Base-by-base conservation (phyloP, 2,888 invertebrate genomes). In the Sceliomorpha sp. region DNA sequence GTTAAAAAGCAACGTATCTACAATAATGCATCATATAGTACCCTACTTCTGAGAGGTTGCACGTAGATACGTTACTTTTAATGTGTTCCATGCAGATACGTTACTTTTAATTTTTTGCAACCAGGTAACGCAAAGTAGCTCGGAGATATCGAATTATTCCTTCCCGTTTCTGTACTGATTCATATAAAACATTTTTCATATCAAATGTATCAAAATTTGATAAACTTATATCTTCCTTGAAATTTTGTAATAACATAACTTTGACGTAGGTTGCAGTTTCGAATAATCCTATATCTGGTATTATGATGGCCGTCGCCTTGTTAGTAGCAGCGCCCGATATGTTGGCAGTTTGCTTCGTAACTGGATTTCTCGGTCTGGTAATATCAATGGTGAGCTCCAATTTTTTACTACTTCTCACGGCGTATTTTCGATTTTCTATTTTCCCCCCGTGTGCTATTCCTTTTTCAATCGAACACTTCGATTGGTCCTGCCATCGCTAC, bases 221-320 rank as follows among this genome's bases (percentile, higher is more conserved):
- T n/a, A n/a, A n/a, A n/a, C n/a, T n/a, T n/a, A n/a, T n/a, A n/a
- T n/a, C n/a, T n/a, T n/a, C n/a, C n/a, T n/a, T n/a, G n/a, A n/a
- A 14, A 17, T 15, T 47, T 31, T 20, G 2, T 37, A 26, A 1
- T 34, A 7, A 27, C 50, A 10, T 7, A 2, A 12, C n/a, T 36
- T 66, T 73, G 29, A 9, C 74, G 1, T 78, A 89, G 89, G 86
- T 86, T 6, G 80, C 83, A 4, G 87, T 88, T 42, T 86, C 88
- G 5, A 89, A 89, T 74, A 89, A 89, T 77, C 89, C 89, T 5
- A 70, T 89, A 53, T 87, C 87, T 34, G 89, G 89, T 7, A 56
- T 88, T 7, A 67, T 89, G 13, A 84, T 89, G 67, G 76, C 85
- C 15, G 63, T 85, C 17, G 85, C 86, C 7, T 75, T 89, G 10